phyloP scores from a whole-genome alignment of 2,113 vertebrate species.

The Oceanodroma tethys region DNA sequence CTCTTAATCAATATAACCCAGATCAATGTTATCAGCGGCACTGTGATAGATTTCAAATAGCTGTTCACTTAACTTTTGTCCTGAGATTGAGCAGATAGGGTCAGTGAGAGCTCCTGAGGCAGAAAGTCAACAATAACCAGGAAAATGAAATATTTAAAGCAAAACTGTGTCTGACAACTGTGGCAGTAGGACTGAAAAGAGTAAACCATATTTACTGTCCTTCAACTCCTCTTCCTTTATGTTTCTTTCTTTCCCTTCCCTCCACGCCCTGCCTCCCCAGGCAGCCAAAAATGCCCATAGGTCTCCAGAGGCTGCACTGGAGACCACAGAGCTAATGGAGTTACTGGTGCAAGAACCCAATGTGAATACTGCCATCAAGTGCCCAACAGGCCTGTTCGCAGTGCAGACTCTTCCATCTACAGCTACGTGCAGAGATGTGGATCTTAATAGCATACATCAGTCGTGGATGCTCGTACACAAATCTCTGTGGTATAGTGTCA shows the following conservation, averaged over 20 bases:
- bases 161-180: background rate
- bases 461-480: rapidly evolving
- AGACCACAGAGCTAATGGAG: background rate
- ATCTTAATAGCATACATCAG: background rate
- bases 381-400: background rate
- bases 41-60: background rate
- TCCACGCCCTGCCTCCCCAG: rapidly evolving
- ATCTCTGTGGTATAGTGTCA: background rate
- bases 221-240: background rate
- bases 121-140: background rate
- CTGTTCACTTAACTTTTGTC: background rate
- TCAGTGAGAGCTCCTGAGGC: background rate
- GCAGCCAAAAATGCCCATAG: background rate
- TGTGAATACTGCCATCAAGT: constrained; percentile 67
- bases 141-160: background rate
- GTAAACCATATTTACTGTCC: background rate
- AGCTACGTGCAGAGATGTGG: rapidly evolving
- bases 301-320: rapidly evolving
- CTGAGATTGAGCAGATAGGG: background rate
- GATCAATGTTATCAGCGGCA: background rate
- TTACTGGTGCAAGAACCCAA: background rate
- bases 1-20: background rate
- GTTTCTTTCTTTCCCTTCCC: background rate
- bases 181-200: background rate
- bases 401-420: background rate